Conservation (phyloP, 2,888 invertebrate species). For the Apomyelois bistriatella region DNA sequence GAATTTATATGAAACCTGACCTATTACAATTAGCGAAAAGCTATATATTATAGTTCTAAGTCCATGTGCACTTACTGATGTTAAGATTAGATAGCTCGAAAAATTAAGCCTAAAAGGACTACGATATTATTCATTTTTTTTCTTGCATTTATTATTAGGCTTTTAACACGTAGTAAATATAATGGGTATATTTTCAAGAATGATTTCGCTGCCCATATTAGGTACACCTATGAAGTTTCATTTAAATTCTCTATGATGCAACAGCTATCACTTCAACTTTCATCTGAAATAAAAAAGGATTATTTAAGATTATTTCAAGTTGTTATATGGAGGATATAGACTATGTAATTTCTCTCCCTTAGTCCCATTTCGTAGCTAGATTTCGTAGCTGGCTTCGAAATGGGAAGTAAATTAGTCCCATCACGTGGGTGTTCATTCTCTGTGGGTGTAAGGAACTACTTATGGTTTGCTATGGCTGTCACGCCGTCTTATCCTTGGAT, state of each 20-base stretch:
- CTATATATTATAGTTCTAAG: conserved; percentile 65
- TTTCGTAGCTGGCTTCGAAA: no score
- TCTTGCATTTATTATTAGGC: conserved; percentile 75
- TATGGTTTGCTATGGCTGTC: no score
- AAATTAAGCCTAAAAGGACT: conserved; percentile 72
- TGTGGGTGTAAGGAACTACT: no score
- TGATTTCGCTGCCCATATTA: conserved; percentile 69
- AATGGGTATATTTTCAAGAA: conserved; percentile 69
- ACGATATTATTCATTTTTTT: conserved; percentile 56
- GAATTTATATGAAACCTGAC: conserved; percentile 58
- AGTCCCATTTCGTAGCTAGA: no score
- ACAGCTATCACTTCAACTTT: conserved; percentile 75
- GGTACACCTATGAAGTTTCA: conserved; percentile 75
- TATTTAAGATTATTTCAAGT: background rate
- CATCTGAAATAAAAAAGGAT: conserved; percentile 60
- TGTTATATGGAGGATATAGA: background rate
- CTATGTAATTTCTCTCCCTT: no score
- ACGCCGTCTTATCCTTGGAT: no score
- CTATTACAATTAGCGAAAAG: conserved; percentile 61
- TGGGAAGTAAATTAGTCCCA: no score
- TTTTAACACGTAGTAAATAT: conserved; percentile 68
- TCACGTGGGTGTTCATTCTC: no score
- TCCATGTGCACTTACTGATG: conserved; percentile 73
- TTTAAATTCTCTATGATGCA: conserved; percentile 68
- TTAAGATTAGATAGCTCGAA: conserved; percentile 70